Base-by-base conservation (phyloP, 2,797 vertebrate genomes). In the Decapterus maruadsi region DNA sequence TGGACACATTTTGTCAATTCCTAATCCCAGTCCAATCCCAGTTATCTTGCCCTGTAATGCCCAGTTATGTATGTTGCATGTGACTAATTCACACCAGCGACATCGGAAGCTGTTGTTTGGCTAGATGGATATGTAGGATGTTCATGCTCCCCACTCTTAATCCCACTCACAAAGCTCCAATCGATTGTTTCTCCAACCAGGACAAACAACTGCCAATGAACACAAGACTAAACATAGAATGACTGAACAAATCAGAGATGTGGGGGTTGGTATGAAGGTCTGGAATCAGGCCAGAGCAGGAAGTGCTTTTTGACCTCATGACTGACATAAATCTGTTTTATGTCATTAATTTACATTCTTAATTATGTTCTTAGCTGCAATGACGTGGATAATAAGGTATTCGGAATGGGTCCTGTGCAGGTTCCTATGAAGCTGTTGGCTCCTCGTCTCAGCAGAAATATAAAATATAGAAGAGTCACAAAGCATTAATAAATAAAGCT, bases 391-490 rank as follows among this genome's bases (percentile, higher is more conserved):
- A 12, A 53, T 6, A 43, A 38, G 6, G 4, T 13, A 10, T 14
- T 58, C 6, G 59, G 8, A 45, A 53, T 26, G 10, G 5, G 42
- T 34, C 57, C 40, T 60, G 12, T 29, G n/a, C 20, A 50, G 12
- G 29, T 22, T 57, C 53, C 4, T 6, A 48, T 6, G 29, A 65
- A 31, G 31, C 16, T 31, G 4, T 51, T 4, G 11, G 4, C 20
- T 31, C 31, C 12, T 66, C 29, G 45, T 64, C 36, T 68, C 11
- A 29, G 20, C 29, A 56, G 36, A 66, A 45, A 54, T 29, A 77
- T 61, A 4, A 46, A 57, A 45, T n/a, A 29, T 34, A 17, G 31
- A 58, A n/a, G 2, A 34, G 4, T 45, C 31, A 40, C 4, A 69
- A 45, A 48, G n/a, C 17, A 22, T 79, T 1, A 55, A 40, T 64